Conservation (phyloP, 2,797 vertebrate species). For the Liparis tanakae region DNA sequence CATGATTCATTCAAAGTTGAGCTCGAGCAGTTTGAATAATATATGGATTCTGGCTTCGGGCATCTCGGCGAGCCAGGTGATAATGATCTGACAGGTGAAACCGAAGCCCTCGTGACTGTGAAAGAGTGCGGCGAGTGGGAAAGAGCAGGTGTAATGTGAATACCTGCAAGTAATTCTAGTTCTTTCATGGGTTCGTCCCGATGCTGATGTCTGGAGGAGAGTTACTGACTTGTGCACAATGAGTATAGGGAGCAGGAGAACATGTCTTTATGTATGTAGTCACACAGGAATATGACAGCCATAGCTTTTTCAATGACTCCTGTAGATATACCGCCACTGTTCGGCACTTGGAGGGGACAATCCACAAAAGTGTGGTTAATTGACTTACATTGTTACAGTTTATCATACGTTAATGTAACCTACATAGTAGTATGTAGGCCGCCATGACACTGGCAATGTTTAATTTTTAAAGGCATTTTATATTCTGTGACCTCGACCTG, state of each 20-base stretch:
- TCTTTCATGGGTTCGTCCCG: not conserved
- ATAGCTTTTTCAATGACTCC: not conserved
- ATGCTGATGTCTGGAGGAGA: not conserved
- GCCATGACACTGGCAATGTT: not conserved
- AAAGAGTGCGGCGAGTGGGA: not conserved
- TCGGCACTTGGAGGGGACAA: not conserved
- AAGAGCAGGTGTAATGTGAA: slow-evolving; percentile 28
- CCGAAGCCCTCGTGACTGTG: slow-evolving; percentile 34
- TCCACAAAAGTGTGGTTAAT: not conserved
- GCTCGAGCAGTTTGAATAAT: slow-evolving; percentile 78
- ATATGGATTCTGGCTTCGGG: slow-evolving; percentile 58
- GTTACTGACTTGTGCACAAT: not conserved
- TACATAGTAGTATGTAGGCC: too few species aligned
- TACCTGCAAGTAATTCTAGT: not conserved
- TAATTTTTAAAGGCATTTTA: not conserved
- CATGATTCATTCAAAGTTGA: slow-evolving; percentile 74
- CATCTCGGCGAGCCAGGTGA: slow-evolving; percentile 57
- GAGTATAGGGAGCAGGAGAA: not conserved
- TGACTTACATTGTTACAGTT: too few species aligned
- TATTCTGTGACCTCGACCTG: not conserved
- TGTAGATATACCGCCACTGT: too few species aligned
- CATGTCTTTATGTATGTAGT: not conserved
- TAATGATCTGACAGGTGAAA: slow-evolving; percentile 76
- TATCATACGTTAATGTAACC: too few species aligned
- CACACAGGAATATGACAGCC: not conserved